These are phyloP conservation scores for Tursiops truncatus DNA, from an alignment of 2,113 vertebrate genomes.

Conservation along the genomic window DNA sequence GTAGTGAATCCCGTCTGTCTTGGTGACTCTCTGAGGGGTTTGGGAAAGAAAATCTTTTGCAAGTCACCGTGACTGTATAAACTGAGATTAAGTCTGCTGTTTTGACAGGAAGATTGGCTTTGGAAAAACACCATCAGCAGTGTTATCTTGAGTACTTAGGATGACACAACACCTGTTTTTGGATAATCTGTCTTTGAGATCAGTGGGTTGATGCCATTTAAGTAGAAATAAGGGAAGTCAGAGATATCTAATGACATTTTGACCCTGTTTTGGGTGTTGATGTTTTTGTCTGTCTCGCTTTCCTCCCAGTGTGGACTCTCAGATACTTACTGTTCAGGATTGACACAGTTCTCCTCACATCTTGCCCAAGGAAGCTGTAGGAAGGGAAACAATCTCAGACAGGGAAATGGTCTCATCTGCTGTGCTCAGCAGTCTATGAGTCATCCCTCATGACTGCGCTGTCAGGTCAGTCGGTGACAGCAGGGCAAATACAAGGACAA, in stretches of 20 bases:
- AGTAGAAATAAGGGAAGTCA: constrained; percentile 50
- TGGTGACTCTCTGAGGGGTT: constrained; percentile 45
- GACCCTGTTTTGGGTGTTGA: not conserved
- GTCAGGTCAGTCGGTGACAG: not conserved
- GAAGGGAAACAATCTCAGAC: constrained; percentile 61
- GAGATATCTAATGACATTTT: not conserved
- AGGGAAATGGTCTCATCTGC: not conserved
- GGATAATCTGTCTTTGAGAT: not conserved
- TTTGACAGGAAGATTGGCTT: not conserved
- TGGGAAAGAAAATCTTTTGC: not conserved
- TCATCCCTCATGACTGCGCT: not conserved
- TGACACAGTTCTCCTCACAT: constrained; percentile 83
- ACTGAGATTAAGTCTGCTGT: not conserved
- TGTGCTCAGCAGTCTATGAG: not conserved
- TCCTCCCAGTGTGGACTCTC: not conserved
- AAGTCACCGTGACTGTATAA: not conserved
- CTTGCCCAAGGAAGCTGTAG: constrained; percentile 78
- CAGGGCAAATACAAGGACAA: not conserved
- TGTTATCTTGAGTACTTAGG: not conserved
- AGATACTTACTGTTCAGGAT: constrained; percentile 83
- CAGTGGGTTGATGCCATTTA: not conserved
- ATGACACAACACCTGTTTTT: not conserved
- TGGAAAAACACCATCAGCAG: not conserved
- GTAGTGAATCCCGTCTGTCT: not conserved
- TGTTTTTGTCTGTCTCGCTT: constrained; percentile 13